These are phyloP conservation scores for Globodera ellingtonae DNA, from an alignment of 1,140 invertebrate species.

Conservation along the genomic window DNA sequence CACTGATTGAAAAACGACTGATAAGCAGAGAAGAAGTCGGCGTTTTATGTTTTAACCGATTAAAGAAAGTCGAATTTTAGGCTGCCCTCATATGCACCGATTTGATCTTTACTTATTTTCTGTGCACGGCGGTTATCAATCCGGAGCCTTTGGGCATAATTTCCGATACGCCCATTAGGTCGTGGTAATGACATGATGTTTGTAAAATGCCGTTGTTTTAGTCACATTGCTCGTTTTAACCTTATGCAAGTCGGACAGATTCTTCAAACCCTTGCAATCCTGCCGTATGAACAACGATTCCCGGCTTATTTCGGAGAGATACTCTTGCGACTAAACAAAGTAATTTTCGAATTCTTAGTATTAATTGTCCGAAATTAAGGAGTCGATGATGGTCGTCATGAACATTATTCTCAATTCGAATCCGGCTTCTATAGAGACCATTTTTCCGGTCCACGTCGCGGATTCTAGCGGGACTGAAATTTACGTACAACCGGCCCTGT, in stretches of 20 bases:
- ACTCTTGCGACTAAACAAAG: conserved; percentile 77
- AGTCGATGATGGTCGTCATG: conserved; percentile 52
- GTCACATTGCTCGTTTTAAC: conserved; percentile 85
- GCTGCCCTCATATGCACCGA: conserved; percentile 78
- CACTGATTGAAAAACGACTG: conserved; percentile 66
- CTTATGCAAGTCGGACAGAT: conserved; percentile 86
- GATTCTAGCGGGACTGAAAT: conserved; percentile 51
- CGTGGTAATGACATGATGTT: conserved; percentile 81
- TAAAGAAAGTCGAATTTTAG: conserved; percentile 34
- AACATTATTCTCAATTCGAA: conserved; percentile 48
- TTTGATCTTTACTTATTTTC: conserved; percentile 87
- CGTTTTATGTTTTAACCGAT: conserved; percentile 18
- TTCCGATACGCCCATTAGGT: conserved; percentile 83
- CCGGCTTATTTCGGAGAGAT: conserved; percentile 74
- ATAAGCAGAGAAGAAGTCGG: conserved; percentile 71
- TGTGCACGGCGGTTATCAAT: conserved; percentile 93
- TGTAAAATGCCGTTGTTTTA: conserved; percentile 60
- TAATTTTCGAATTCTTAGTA: conserved; percentile 41
- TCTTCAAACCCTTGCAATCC: conserved; percentile 82
- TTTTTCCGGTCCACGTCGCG: conserved; percentile 49
- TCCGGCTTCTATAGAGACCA: conserved; percentile 40
- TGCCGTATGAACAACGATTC: conserved; percentile 54
- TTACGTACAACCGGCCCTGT: conserved; percentile 40
- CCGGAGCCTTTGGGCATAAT: conserved; percentile 90
- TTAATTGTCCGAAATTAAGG: conserved; percentile 26